A percentile compares a stretch with the other conserved stretches of the same genome.
Evolutionary conservation across 2,888 invertebrate genomes (phyloP).

Genomic region (Mesopsocus fuscifrons): DNA sequence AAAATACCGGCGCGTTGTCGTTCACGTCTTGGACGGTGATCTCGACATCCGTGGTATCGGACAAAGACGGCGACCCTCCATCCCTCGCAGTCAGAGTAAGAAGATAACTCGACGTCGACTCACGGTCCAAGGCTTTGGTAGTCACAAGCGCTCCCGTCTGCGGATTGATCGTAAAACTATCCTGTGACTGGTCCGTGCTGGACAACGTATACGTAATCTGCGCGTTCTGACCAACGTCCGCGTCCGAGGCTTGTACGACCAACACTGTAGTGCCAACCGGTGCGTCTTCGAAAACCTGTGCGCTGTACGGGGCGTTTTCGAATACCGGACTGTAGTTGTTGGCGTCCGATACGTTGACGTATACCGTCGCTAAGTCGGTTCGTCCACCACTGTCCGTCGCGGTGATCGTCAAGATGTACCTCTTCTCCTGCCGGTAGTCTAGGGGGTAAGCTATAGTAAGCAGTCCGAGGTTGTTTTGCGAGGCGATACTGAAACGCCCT

Average conservation of each 20-base stretch:
- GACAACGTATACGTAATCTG: constrained; percentile 54
- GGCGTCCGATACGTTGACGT: constrained; percentile 84
- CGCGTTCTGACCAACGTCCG: constrained; percentile 89
- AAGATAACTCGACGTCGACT: constrained; percentile 55
- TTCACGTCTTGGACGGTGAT: constrained; percentile 91
- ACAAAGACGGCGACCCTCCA: constrained; percentile 75
- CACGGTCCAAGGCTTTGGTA: constrained; percentile 66
- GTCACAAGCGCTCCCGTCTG: constrained; percentile 88
- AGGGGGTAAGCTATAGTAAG: constrained; percentile 77
- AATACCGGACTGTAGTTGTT: constrained; percentile 89
- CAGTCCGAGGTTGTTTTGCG: constrained; percentile 70
- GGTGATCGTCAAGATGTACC: constrained; percentile 67
- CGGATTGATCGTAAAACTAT: constrained; percentile 68
- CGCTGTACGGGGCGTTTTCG: constrained; percentile 80
- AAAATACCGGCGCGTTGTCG: constrained; percentile 81
- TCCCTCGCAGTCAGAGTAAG: constrained; percentile 85
- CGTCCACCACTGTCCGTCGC: constrained; percentile 82
- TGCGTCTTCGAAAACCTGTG: constrained; percentile 72
- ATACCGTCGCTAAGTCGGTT: constrained; percentile 72
- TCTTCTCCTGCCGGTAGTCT: constrained; percentile 80
- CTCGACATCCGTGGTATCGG: constrained; percentile 89
- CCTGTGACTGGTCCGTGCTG: constrained; percentile 39
- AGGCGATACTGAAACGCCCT: constrained; percentile 74
- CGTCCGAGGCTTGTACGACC: constrained; percentile 80
- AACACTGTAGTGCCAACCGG: constrained; percentile 80